Percentiles rank a stretch among this genome's conserved stretches.
Conservation (phyloP, 2,797 vertebrate species). For the Pangasius krempfi region DNA sequence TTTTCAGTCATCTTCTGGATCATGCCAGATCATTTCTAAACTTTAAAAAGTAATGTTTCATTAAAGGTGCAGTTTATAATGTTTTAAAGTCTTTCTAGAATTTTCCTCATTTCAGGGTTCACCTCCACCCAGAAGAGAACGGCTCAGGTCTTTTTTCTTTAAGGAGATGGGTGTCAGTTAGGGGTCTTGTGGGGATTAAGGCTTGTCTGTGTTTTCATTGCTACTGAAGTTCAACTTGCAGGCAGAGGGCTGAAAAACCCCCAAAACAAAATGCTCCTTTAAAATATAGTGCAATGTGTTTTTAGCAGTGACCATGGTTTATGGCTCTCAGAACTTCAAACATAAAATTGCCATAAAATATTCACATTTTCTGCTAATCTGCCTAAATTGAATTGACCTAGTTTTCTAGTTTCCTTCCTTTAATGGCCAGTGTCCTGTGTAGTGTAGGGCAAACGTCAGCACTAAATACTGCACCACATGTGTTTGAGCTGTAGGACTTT, state of each 20-base stretch:
- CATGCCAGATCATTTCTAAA: background rate
- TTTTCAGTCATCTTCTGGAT: background rate
- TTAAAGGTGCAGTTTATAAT: background rate
- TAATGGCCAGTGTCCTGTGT: background rate
- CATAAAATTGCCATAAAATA: background rate
- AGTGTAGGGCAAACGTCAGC: constrained; percentile 1
- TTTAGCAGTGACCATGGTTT: background rate
- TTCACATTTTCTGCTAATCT: background rate
- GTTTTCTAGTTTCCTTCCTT: background rate
- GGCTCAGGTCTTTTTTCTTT: background rate
- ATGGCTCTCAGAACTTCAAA: background rate
- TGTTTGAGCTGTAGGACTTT: constrained; percentile 21
- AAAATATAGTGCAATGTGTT: background rate
- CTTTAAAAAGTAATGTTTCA: background rate
- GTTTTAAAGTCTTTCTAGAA: background rate
- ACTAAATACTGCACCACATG: constrained; percentile 12
- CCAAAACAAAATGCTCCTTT: background rate
- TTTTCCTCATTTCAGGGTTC: background rate
- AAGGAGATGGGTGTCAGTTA: background rate
- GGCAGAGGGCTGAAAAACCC: background rate
- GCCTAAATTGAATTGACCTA: background rate
- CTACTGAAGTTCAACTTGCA: background rate
- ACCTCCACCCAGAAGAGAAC: background rate
- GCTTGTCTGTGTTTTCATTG: constrained; percentile 3
- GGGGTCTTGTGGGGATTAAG: background rate